Base-by-base conservation (phyloP, 2,797 vertebrate species). In the Dallia pectoralis region DNA sequence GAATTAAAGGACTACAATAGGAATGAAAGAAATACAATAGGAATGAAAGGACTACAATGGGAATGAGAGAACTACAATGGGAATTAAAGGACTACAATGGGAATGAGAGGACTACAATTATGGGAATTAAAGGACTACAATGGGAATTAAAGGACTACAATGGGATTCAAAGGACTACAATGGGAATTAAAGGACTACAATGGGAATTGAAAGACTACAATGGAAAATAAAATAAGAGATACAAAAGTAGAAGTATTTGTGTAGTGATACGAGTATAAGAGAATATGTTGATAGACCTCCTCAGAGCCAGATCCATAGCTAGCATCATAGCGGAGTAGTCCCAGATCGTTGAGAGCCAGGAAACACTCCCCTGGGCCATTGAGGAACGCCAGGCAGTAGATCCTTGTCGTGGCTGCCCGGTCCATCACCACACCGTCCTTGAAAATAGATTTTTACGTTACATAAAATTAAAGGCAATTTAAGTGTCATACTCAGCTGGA, bases 301-400 rank as follows among this genome's bases (percentile, higher is more conserved):
- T 96, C 95, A 2, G 93, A 94, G 1, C 94, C 95, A 25, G 93
- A 94, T 1, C 93, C 94, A 19, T 96, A 96, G 53, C 82, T 84
- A 11, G 94, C 88, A 0, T 96, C 86, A 51, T 72, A 92, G 67
- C 89, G 96, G 72, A 94, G 92, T 67, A 98, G 89, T 11, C 95
- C 91, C 12, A 93, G 84, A 73, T 98, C 97, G 0, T 99, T 99
- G 36, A 99, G 89, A 12, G 96, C 95, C 18, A 99, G 91, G 77
- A 99, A 99, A 87, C 97, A 99, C 59, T 97, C 95, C 0, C 84
- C 83, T 0, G 87, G 78, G 36, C 95, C 94, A 0, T 95, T 97
- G 73, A 98, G 88, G 82, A 99, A 98, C 27, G 95, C 93, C 53
- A 99, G 89, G 82, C 96, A 98, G 85, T 93, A 94, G 73, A 99